Evolutionary conservation across 1,140 invertebrate genomes (phyloP), one percentile per base, ranked within the genome.

Genomic region (Drosophila persimilis): DNA sequence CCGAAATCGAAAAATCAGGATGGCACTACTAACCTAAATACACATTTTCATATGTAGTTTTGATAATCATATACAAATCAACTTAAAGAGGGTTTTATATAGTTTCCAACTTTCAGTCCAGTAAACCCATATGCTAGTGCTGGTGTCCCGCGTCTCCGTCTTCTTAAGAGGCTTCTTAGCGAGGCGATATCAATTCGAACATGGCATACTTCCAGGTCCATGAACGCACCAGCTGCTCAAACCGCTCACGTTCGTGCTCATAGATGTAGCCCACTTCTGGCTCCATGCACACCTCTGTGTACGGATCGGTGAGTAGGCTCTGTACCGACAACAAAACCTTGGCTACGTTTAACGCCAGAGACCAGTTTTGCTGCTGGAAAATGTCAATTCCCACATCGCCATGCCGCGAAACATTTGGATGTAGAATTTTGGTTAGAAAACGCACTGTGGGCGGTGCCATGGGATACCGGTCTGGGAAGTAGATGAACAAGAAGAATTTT

Each of bases 371-470:
- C 89, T 97, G 96, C 88, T 97, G 96, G 85, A 99, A 97, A 11
- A 97, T 98, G 92, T 98, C 98, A 63, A 98, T 96, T 35, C 97
- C 97, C 63, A 98, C 97, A 92, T 98, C 97, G n/a, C 97, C 98
- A 91, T 99, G 97, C 9, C 97, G 94, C 24, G 97, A 98, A 31
- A 99, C 95, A 92, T 99, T 99, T 3, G 98, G 97, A 92, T 99
- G 98, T 83, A 98, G 94, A 77, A 99, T 97, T 92, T 96, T 96
- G 7, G 97, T 98, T 22, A 97, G 92, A 92, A 98, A 98, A 47
- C 96, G 93, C 1, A 98, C 97, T 50, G 96, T 94, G 1, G 98
- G 98, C 35, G 98, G 97, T 74, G 94, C 94, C 94, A 99, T 95
- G 6, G 98, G 97, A 93, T 99, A 99, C 77, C 84, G 70, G 45